Conservation (phyloP, 2,888 invertebrate genomes). For the Netelia inedita region DNA sequence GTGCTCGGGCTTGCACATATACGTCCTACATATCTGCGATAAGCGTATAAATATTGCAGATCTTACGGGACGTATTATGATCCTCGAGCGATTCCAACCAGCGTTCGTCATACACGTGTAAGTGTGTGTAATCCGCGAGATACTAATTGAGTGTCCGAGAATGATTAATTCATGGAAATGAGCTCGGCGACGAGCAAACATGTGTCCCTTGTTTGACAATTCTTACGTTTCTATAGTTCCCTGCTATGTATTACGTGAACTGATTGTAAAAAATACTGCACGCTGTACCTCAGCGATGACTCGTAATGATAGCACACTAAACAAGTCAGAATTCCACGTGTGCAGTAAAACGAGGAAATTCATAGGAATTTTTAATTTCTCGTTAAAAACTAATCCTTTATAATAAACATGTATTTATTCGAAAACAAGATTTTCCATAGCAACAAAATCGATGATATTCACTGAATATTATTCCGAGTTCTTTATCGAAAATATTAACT, state of each 20-base stretch:
- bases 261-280: constrained; percentile 12
- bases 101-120: constrained; percentile 38
- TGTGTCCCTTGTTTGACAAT: constrained; percentile 44
- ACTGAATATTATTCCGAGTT: background rate
- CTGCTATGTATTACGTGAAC: constrained; percentile 12
- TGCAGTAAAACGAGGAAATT: background rate
- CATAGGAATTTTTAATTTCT: background rate
- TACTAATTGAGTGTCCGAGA: constrained; percentile 48
- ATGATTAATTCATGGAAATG: constrained; percentile 54
- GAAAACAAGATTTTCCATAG: too few species aligned
- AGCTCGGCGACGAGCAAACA: constrained; percentile 45
- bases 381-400: background rate
- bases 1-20: constrained; percentile 32
- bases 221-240: background rate
- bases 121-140: constrained; percentile 22
- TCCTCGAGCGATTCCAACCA: constrained; percentile 57
- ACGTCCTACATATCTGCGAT: constrained; percentile 60
- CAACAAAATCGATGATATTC: too few species aligned
- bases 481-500: background rate
- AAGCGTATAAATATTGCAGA: constrained; percentile 66
- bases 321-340: background rate
- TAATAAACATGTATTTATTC: background rate
- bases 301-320: background rate
- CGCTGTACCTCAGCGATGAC: background rate
- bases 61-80: constrained; percentile 64